These are phyloP conservation scores for Beroe ovata DNA, from an alignment of 37 sponge, comb jelly and placozoan genomes.

Conservation along the genomic window DNA sequence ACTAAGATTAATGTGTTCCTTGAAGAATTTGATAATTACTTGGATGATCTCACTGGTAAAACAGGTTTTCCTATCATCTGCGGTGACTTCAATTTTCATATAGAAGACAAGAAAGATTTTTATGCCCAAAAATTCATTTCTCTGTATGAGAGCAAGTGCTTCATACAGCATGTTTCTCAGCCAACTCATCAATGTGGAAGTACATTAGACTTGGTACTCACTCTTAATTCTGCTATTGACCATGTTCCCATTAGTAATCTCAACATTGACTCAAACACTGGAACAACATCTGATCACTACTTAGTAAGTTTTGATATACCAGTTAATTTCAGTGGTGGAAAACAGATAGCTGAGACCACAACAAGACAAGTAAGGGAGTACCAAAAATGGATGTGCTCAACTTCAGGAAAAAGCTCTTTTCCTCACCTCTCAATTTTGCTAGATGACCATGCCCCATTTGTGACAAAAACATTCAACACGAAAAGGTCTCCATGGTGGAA, in stretches of 20 bases:
- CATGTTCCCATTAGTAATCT: not conserved
- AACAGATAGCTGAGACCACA: too few species aligned
- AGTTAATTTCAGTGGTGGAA: not conserved
- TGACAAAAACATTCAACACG: not conserved
- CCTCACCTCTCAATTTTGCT: not conserved
- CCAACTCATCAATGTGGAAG: not conserved
- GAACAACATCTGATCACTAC: slow-evolving; percentile 1
- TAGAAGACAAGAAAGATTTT: not conserved
- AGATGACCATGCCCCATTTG: not conserved
- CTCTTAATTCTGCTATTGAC: not conserved
- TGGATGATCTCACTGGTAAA: not conserved
- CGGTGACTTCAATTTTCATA: slow-evolving; percentile 5
- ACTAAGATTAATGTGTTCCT: not conserved
- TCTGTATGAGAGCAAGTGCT: not conserved
- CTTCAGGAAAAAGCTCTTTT: not conserved
- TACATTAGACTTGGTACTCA: not conserved
- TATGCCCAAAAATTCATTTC: not conserved
- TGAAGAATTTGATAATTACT: not conserved
- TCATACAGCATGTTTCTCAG: not conserved
- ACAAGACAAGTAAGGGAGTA: not conserved
- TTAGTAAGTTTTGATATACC: not conserved
- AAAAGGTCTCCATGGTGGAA: not conserved
- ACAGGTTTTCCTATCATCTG: slow-evolving; percentile 23
- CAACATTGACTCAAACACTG: not conserved
- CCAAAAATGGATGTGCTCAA: not conserved